phyloP scores from a whole-genome alignment of 2,888 invertebrate species.

The Archaeoteleia sp. region DNA sequence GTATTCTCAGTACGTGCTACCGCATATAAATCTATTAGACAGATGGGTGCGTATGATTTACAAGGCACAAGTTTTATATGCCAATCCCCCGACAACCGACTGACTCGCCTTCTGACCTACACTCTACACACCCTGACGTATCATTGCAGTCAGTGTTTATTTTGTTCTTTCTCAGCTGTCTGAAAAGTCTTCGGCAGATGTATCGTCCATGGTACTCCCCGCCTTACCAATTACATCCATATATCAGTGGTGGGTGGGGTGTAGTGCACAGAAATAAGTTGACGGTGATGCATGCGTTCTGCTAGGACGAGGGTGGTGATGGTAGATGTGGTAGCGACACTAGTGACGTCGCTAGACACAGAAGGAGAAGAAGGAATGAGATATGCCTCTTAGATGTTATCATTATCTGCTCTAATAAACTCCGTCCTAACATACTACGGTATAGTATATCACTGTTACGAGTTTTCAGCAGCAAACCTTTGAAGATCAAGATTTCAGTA shows the following conservation, averaged over 20 bases:
- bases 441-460: constrained; percentile 63
- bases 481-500: too few species aligned
- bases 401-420: constrained; percentile 72
- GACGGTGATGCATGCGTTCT: constrained; percentile 68
- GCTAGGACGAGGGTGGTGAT: constrained; percentile 57
- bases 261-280: constrained; percentile 68
- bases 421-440: constrained; percentile 63
- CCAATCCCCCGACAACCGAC: constrained; percentile 23
- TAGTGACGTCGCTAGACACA: constrained; percentile 17
- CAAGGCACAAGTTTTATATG: constrained; percentile 57
- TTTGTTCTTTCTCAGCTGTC: constrained; percentile 15
- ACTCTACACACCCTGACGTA: constrained; percentile 19
- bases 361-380: constrained; percentile 45
- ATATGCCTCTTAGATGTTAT: constrained; percentile 69
- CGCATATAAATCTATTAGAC: constrained; percentile 57
- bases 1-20: constrained; percentile 29
- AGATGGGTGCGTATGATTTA: constrained; percentile 51
- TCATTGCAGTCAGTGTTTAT: constrained; percentile 16
- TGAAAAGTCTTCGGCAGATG: constrained; percentile 28
- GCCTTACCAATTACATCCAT: constrained; percentile 71
- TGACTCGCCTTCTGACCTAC: constrained; percentile 35
- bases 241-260: constrained; percentile 63
- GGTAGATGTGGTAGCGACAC: constrained; percentile 23
- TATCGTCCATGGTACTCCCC: constrained; percentile 51
- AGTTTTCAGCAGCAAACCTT: constrained; percentile 16